Conservation (phyloP, 1,140 invertebrate genomes). For the Pseudomyrmex pallidus region DNA sequence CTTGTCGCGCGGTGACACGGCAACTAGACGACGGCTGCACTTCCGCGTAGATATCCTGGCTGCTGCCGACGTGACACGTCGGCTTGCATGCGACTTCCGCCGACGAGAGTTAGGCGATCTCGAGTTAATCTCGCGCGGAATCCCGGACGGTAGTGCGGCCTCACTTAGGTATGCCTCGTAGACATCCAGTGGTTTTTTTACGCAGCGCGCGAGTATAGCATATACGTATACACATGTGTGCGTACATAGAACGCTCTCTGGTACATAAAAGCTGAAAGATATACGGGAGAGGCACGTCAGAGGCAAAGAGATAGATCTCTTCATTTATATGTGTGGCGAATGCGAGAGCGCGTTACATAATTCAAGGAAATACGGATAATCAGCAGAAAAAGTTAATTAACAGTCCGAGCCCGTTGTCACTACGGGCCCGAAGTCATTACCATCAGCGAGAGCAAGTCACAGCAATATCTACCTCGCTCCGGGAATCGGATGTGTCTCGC, state of each 20-base stretch:
- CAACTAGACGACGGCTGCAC: conserved; percentile 64
- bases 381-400: not conserved
- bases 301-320: not conserved
- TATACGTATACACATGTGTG: too few species aligned
- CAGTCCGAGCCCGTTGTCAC: not conserved
- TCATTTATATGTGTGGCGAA: not conserved
- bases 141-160: conserved; percentile 36
- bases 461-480: conserved; percentile 10
- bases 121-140: conserved; percentile 53
- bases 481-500: conserved; percentile 9
- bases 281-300: not conserved
- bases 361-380: too few species aligned
- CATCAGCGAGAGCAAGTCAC: not conserved
- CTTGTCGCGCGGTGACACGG: conserved; percentile 69
- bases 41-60: conserved; percentile 72
- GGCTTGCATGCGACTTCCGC: conserved; percentile 55
- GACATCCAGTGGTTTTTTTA: conserved; percentile 25
- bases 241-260: not conserved
- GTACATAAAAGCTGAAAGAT: not conserved
- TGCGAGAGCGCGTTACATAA: not conserved
- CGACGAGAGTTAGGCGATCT: conserved; percentile 63
- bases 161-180: conserved; percentile 32
- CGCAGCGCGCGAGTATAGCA: not conserved
- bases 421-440: too few species aligned
- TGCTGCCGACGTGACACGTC: conserved; percentile 59